Conservation (phyloP, 2,113 vertebrate genomes). For the Pavo muticus region DNA sequence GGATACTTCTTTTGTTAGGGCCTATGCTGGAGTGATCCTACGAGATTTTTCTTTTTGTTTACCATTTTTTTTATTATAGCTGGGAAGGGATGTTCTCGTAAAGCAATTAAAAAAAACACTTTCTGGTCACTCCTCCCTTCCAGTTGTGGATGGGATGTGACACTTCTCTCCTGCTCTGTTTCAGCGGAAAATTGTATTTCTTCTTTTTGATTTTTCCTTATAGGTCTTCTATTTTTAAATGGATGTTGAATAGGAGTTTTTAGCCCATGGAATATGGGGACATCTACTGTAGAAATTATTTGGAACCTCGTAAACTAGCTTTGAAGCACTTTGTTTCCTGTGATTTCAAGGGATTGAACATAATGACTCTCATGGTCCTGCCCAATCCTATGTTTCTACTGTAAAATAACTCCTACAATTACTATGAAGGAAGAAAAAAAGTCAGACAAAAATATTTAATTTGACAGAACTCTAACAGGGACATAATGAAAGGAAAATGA, state of each 20-base stretch:
- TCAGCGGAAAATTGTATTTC: neutral
- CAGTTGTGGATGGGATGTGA: no score
- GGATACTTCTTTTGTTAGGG: accelerated
- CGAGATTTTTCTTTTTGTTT: neutral
- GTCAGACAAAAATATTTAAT: neutral
- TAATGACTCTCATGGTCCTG: neutral
- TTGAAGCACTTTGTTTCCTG: neutral
- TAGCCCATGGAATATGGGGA: neutral
- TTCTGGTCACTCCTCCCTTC: no score
- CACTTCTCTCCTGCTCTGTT: neutral
- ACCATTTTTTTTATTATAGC: neutral
- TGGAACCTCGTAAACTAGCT: neutral
- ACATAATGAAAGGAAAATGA: neutral
- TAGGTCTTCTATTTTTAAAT: neutral
- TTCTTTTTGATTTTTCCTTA: neutral
- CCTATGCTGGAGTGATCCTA: neutral
- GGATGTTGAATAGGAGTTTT: neutral
- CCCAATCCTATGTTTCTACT: neutral
- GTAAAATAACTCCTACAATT: neutral
- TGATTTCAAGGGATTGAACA: neutral
- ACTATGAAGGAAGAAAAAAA: neutral
- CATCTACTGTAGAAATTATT: neutral
- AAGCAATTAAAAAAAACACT: no score
- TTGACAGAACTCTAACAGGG: neutral
- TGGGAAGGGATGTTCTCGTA: neutral